Percentiles rank a stretch among this genome's conserved stretches.
These are phyloP conservation scores for Hemibagrus wyckioides DNA, from an alignment of 2,113 vertebrate species.

Conservation along the genomic window DNA sequence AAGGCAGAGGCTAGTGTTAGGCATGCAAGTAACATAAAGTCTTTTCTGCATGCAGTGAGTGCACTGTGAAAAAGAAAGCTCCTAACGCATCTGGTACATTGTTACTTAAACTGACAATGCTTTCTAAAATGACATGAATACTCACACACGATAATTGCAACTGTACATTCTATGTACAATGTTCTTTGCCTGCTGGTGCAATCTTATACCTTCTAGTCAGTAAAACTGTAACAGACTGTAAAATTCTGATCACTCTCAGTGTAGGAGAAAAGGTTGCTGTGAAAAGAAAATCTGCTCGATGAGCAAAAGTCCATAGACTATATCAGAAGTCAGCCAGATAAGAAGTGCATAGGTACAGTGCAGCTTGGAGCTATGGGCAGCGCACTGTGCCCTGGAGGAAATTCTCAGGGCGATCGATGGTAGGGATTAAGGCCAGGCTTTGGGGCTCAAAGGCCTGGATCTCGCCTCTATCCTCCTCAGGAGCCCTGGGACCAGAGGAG, in stretches of 20 bases:
- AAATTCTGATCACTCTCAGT: not conserved
- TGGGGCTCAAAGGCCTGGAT: constrained; percentile 80
- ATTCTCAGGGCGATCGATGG: constrained; percentile 82
- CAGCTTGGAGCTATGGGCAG: constrained; percentile 51
- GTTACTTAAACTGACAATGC: not conserved
- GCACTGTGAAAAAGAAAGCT: not conserved
- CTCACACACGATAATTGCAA: not conserved
- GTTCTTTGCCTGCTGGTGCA: not conserved
- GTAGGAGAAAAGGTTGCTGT: not conserved
- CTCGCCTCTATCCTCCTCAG: constrained; percentile 73
- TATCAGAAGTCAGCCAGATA: constrained; percentile 32
- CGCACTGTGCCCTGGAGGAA: constrained; percentile 74
- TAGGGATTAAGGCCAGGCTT: constrained; percentile 76
- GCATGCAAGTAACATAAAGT: not conserved
- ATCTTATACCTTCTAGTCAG: not conserved
- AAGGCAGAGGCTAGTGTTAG: not conserved
- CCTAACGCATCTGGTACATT: not conserved
- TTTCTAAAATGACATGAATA: not conserved
- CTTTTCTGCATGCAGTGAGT: not conserved
- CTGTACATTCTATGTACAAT: not conserved
- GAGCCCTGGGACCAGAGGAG: constrained; percentile 63
- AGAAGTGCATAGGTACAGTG: constrained; percentile 59
- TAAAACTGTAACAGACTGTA: not conserved
- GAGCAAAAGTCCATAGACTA: constrained; percentile 12
- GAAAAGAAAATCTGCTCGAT: constrained; percentile 52